Conservation (phyloP, 2,797 vertebrate species). For the Hozukius guyotensis region DNA sequence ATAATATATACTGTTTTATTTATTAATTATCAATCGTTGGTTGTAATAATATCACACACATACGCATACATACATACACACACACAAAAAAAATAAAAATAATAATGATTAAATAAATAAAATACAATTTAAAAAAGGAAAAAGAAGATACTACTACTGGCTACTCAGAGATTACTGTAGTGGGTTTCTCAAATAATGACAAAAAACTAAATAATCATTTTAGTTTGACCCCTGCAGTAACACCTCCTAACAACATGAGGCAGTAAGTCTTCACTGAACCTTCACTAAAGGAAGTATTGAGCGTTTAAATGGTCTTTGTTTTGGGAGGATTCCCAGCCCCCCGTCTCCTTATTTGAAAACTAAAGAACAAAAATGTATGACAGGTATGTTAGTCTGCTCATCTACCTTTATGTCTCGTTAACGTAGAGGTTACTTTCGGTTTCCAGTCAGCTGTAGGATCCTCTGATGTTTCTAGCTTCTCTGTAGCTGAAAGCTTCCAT, state of each 20-base stretch:
- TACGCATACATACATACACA: no score
- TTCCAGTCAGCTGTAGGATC: background rate
- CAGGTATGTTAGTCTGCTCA: conserved; percentile 68
- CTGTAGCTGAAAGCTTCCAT: conserved; percentile 10
- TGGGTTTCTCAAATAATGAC: no score
- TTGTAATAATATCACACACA: no score
- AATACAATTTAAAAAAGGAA: no score
- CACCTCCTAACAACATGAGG: conserved; percentile 21
- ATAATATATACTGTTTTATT: background rate
- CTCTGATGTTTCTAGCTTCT: conserved; percentile 6
- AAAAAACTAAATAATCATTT: background rate
- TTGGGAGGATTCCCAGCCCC: conserved; percentile 46
- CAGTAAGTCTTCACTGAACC: conserved; percentile 3
- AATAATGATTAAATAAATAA: no score
- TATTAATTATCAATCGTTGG: accelerated
- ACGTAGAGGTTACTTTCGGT: background rate
- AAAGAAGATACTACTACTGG: no score
- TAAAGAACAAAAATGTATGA: conserved; percentile 72
- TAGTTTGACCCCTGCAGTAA: background rate
- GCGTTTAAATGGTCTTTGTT: conserved; percentile 81
- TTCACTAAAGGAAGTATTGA: background rate
- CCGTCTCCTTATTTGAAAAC: conserved; percentile 45
- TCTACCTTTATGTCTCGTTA: background rate
- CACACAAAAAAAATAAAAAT: no score
- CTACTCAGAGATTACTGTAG: no score